Percentiles rank a stretch among this genome's conserved stretches.
Conservation (phyloP, 2,797 vertebrate genomes). For the Smutsia temminckii region DNA sequence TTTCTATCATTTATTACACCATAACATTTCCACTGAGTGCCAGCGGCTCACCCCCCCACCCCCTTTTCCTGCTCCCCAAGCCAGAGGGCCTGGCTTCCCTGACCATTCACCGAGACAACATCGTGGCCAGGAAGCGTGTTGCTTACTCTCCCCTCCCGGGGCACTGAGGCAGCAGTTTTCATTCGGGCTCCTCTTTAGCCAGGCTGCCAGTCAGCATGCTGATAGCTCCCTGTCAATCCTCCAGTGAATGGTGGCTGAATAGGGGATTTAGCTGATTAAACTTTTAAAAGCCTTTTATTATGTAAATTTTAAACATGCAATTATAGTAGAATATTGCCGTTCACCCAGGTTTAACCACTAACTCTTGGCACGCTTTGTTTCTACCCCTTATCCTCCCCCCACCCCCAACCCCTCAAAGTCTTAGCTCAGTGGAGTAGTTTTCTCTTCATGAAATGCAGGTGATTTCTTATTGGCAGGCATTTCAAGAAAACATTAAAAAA, state of each 20-base stretch:
- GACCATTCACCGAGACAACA: neutral
- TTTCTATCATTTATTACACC: neutral
- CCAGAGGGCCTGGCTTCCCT: neutral
- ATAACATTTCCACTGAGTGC: neutral
- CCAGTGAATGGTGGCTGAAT: neutral
- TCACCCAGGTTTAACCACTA: neutral
- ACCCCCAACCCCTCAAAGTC: neutral
- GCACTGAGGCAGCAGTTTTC: neutral
- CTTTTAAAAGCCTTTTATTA: neutral
- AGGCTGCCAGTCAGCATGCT: neutral
- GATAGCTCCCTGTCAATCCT: neutral
- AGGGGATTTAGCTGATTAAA: neutral
- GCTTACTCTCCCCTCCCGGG: neutral
- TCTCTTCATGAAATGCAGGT: neutral
- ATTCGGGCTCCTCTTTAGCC: neutral
- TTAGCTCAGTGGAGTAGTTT: neutral
- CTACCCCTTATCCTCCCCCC: too few relatives aligned
- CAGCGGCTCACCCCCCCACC: fast-evolving
- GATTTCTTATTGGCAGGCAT: neutral
- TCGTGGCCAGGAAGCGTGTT: neutral
- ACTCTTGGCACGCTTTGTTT: neutral
- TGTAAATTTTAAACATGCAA: neutral
- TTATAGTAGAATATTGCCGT: neutral
- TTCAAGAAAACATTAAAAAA: neutral
- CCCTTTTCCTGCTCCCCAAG: neutral